Conservation (phyloP, 2,113 vertebrate species). For the Callaeas wilsoni region DNA sequence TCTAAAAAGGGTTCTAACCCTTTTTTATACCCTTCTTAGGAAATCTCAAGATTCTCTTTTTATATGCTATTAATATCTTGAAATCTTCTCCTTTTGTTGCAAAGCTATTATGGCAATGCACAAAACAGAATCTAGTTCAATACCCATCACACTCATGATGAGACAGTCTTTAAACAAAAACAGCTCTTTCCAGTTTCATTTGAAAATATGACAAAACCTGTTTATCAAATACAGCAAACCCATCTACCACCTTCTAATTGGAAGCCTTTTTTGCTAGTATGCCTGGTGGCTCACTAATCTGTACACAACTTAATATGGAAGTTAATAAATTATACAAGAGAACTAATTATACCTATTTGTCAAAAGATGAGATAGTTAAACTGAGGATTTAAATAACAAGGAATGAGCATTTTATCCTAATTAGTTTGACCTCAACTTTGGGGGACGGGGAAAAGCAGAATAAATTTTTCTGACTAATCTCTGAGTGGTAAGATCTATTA, state of each 20-base stretch:
- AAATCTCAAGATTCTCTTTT: neutral
- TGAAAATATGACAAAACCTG: slow-evolving; percentile 55
- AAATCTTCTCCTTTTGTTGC: neutral
- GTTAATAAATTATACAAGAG: slow-evolving; percentile 71
- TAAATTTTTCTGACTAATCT: neutral
- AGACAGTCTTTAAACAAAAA: slow-evolving; percentile 14
- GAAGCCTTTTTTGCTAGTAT: slow-evolving; percentile 41
- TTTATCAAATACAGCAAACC: slow-evolving; percentile 55
- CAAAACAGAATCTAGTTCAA: neutral
- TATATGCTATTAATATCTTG: neutral
- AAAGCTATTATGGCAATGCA: neutral
- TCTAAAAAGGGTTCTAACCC: neutral
- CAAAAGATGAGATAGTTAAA: slow-evolving; percentile 63
- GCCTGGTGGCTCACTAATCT: slow-evolving; percentile 52
- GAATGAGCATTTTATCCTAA: slow-evolving; percentile 65
- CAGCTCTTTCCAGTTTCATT: neutral
- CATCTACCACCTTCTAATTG: slow-evolving; percentile 66
- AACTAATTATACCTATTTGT: slow-evolving; percentile 73
- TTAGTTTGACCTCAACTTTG: slow-evolving; percentile 63
- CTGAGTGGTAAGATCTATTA: neutral
- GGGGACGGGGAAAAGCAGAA: slow-evolving; percentile 17
- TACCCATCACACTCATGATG: neutral
- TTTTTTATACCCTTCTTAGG: neutral
- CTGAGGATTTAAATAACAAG: slow-evolving; percentile 49
- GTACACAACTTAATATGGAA: slow-evolving; percentile 57